phyloP scores from a whole-genome alignment of 1,140 invertebrate species.

The Tetragonula clypearis region DNA sequence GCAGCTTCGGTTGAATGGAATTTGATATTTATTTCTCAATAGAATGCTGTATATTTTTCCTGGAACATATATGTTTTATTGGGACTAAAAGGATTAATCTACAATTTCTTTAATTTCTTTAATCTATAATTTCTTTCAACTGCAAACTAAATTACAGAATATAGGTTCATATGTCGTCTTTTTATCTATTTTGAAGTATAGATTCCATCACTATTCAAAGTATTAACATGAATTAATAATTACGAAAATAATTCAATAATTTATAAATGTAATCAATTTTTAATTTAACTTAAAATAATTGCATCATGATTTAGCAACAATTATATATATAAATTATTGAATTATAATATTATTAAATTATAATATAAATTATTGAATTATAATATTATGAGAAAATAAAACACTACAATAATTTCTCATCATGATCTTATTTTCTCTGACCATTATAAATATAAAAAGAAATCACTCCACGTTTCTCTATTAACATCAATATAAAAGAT shows the following conservation, averaged over 20 bases:
- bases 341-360: neutral
- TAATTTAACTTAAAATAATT: constrained; percentile 15
- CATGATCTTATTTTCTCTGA: neutral
- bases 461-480: constrained; percentile 36
- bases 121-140: too few relatives aligned
- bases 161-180: too few relatives aligned
- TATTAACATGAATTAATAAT: too few relatives aligned
- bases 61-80: too few relatives aligned
- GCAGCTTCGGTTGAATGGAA: too few relatives aligned
- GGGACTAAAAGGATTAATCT: too few relatives aligned
- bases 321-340: constrained; percentile 6
- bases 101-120: too few relatives aligned
- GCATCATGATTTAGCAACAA: neutral
- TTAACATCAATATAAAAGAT: constrained; percentile 34
- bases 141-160: too few relatives aligned
- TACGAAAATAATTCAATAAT: constrained; percentile 11
- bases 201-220: too few relatives aligned
- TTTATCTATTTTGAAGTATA: too few relatives aligned
- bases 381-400: neutral
- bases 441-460: neutral
- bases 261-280: constrained; percentile 2
- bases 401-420: neutral
- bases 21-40: too few relatives aligned
- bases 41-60: too few relatives aligned
- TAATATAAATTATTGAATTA: constrained; percentile 9